phyloP scores from a whole-genome alignment of 92 coral and sea anemone species.

The Siderastrea radians region DNA sequence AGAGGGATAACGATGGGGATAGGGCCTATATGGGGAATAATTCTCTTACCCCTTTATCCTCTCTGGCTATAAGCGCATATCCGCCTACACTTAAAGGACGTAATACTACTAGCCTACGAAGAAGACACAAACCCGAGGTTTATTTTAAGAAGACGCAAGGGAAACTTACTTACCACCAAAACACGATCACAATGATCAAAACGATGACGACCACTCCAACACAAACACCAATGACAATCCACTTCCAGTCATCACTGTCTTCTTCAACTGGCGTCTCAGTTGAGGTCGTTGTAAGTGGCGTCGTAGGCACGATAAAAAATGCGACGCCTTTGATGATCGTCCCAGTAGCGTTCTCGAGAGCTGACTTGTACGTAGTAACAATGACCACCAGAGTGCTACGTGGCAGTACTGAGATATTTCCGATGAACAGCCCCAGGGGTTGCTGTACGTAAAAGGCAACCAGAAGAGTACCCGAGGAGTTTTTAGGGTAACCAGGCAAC shows the following conservation, averaged over 20 bases:
- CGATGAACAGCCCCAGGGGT: constrained; percentile 13
- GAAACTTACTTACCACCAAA: not conserved
- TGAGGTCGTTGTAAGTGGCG: not conserved
- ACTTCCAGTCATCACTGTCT: not conserved
- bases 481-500: constrained; percentile 45
- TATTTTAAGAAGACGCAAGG: no score
- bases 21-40: no score
- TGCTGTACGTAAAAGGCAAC: constrained; percentile 30
- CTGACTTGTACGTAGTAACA: not conserved
- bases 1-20: no score
- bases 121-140: no score
- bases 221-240: constrained; percentile 16
- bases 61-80: no score
- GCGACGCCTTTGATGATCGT: not conserved
- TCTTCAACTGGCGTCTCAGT: not conserved
- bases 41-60: no score
- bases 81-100: no score
- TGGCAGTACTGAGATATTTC: constrained; percentile 14
- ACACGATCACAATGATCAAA: not conserved
- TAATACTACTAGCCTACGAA: no score
- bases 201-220: not conserved
- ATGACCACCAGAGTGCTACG: not conserved
- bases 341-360: constrained; percentile 11
- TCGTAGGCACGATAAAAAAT: not conserved
- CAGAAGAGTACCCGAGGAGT: not conserved